A percentile compares a stretch with the other conserved stretches of the same genome.
Conservation (phyloP, 2,113 vertebrate genomes). For the Lota lota region DNA sequence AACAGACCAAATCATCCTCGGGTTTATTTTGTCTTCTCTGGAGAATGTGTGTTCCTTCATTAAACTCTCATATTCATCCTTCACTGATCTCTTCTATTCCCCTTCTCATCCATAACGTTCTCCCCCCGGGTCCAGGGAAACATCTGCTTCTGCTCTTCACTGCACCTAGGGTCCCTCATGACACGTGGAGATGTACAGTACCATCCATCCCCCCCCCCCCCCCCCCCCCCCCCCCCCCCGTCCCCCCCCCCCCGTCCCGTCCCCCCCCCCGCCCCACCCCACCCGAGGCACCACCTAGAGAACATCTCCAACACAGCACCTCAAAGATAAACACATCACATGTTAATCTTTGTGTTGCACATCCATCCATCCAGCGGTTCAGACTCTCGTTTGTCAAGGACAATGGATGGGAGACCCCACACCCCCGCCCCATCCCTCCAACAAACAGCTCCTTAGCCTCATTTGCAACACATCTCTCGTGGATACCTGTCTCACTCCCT, state of each 20-base stretch:
- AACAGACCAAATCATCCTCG: slow-evolving; percentile 15
- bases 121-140: slow-evolving; percentile 43
- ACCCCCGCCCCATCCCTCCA: neutral
- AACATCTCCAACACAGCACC: no score
- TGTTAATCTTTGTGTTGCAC: no score
- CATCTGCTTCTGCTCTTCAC: slow-evolving; percentile 65
- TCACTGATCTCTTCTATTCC: slow-evolving; percentile 52
- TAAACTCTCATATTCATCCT: slow-evolving; percentile 56
- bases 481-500: no score
- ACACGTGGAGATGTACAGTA: slow-evolving; percentile 37
- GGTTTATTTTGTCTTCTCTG: slow-evolving; percentile 24
- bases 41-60: slow-evolving; percentile 48
- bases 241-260: slow-evolving; percentile 26
- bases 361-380: no score
- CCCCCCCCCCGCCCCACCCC: slow-evolving; percentile 20
- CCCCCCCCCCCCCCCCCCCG: slow-evolving; percentile 19
- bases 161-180: slow-evolving; percentile 36
- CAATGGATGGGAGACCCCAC: no score
- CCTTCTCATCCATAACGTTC: slow-evolving; percentile 28
- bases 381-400: no score
- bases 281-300: slow-evolving; percentile 5
- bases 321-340: no score
- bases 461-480: no score
- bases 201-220: slow-evolving; percentile 10
- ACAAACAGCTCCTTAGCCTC: neutral